These are phyloP conservation scores for Diuraphis noxia DNA, from an alignment of 1,140 invertebrate species.

Conservation along the genomic window DNA sequence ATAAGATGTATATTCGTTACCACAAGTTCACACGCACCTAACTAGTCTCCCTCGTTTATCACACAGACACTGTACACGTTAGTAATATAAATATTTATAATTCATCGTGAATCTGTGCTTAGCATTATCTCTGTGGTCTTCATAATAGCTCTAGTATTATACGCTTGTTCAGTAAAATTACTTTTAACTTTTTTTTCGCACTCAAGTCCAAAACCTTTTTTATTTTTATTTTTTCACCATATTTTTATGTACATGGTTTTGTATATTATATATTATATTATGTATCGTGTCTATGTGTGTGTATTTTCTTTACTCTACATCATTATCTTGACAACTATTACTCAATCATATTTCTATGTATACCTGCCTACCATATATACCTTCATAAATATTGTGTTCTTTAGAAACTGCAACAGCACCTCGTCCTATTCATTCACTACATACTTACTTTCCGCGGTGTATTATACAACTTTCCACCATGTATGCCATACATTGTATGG, in stretches of 20 bases:
- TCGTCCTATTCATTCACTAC: not conserved
- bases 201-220: not conserved
- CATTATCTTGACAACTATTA: not conserved
- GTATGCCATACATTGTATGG: too few relatives aligned
- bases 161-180: not conserved
- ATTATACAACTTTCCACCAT: not conserved
- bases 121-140: not conserved
- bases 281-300: not conserved
- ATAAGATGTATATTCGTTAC: not conserved
- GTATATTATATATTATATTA: not conserved
- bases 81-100: constrained; percentile 24
- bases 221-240: not conserved
- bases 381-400: not conserved
- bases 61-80: not conserved
- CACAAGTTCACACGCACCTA: not conserved
- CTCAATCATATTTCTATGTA: not conserved
- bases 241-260: not conserved
- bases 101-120: constrained; percentile 2
- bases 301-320: not conserved
- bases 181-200: not conserved
- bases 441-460: not conserved
- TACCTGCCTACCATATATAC: too few relatives aligned
- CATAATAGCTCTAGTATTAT: not conserved
- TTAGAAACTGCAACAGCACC: not conserved
- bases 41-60: not conserved